Percentiles rank a stretch among this genome's conserved stretches.
Evolutionary conservation across 2,113 vertebrate genomes (phyloP).

Genomic region (Elanus axillaris): DNA sequence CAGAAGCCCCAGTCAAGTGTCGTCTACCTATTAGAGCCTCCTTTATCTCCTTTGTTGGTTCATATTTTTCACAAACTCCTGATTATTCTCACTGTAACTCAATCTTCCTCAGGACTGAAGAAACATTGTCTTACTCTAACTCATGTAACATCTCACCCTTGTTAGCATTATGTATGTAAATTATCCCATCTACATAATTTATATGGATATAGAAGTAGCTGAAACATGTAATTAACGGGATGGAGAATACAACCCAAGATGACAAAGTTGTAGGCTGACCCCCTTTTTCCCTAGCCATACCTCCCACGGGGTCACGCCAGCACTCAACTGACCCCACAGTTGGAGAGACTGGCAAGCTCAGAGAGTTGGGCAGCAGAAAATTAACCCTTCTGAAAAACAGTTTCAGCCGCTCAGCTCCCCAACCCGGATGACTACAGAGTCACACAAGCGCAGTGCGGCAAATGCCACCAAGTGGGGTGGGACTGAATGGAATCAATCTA

Average conservation of each 20-base stretch:
- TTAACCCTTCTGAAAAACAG: background rate
- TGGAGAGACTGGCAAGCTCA: background rate
- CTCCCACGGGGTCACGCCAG: background rate
- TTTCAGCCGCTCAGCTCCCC: background rate
- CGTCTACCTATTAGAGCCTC: background rate
- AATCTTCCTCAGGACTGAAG: background rate
- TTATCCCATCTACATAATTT: background rate
- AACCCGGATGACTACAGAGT: background rate
- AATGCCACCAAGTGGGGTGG: background rate
- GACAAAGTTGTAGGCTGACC: background rate
- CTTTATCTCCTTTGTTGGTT: background rate
- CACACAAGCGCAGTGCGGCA: background rate
- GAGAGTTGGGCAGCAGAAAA: background rate
- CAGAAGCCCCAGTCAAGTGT: slow-evolving; percentile 11
- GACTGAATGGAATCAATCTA: background rate
- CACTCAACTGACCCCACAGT: background rate
- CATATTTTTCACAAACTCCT: background rate
- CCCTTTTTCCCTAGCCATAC: background rate
- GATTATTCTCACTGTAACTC: background rate
- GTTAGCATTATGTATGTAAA: background rate
- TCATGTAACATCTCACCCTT: background rate
- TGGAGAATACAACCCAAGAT: background rate
- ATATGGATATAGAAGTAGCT: background rate
- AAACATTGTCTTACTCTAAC: background rate
- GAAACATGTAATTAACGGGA: background rate